Evolutionary conservation across 2,888 invertebrate species (phyloP), one percentile per base, ranked within the genome.

Genomic region (Parelbella ahira): DNA sequence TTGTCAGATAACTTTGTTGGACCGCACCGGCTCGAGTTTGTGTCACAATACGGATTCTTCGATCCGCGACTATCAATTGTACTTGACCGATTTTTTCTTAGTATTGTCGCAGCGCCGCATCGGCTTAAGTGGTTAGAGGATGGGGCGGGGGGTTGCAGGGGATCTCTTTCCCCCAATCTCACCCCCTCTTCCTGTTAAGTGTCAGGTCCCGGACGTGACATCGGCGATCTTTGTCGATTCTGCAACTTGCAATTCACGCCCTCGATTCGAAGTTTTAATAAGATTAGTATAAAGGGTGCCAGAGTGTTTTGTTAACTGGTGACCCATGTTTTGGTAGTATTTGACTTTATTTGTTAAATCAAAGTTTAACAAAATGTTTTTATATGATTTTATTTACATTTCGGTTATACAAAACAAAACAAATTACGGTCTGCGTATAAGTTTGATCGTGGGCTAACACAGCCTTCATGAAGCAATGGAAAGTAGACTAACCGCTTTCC

Each of bases 171-270:
- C 10, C 12, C 41, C 25, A 13, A n/a, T 12, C 19, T 37, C 7
- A n/a, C 20, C 25, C n/a, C 36, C 18, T 41, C 39, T 41, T 41
- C 39, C 39, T 41, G 39, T 32, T 41, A 20, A 41, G 39, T 41
- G 32, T 39, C 32, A 32, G 32, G 13, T 41, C 25, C 60, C 60
- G 62, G 63, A 65, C 49, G 56, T 68, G 54, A 58, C 56, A 62
- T 63, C 64, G 60, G 47, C 47, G 50, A 54, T 58, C 52, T 53
- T 48, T 49, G 52, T 57, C 58, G 54, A 56, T 63, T 58, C 46
- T 48, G 39, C 45, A 42, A 39, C 30, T 50, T 42, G 45, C 48
- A 49, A 45, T 51, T 46, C 41, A 44, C 37, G 46, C 39, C 28
- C 28, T 43, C 6, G 21, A 27, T 44, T 47, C 38, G 21, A 48